phyloP scores from a whole-genome alignment of 2,113 vertebrate species.

The Rutilus rutilus region DNA sequence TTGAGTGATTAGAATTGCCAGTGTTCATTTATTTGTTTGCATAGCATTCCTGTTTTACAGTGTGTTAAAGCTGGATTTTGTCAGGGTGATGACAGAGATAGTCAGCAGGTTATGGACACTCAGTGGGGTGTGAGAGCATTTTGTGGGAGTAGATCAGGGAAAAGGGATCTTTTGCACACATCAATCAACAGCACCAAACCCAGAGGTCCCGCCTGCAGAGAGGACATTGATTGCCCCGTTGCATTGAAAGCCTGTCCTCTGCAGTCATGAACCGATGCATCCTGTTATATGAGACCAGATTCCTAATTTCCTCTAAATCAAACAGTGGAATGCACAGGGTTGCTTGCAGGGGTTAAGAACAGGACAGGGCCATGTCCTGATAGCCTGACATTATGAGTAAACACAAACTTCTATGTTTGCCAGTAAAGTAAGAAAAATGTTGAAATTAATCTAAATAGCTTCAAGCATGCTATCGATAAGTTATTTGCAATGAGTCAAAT shows the following conservation, averaged over 20 bases:
- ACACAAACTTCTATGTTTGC: background rate
- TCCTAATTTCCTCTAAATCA: conserved; percentile 34
- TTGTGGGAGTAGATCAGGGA: conserved; percentile 43
- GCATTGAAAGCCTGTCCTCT: conserved; percentile 45
- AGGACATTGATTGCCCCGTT: conserved; percentile 33
- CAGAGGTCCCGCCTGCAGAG: conserved; percentile 31
- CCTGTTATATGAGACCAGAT: conserved; percentile 37
- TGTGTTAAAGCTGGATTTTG: conserved; percentile 37
- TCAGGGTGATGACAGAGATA: conserved; percentile 51
- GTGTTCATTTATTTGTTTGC: background rate
- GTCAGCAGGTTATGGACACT: conserved; percentile 47
- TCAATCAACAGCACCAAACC: conserved; percentile 51
- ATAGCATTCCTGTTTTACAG: conserved; percentile 15
- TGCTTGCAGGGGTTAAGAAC: background rate
- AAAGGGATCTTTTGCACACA: conserved; percentile 44
- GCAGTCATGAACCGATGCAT: conserved; percentile 42
- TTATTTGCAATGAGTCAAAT: background rate
- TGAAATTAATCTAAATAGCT: background rate
- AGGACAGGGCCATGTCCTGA: background rate
- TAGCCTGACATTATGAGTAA: background rate
- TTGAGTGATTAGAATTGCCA: background rate
- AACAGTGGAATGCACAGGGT: background rate
- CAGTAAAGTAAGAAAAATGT: background rate
- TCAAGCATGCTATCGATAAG: background rate
- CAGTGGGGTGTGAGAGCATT: conserved; percentile 39